These are phyloP conservation scores for Pararge aegeria DNA, from an alignment of 1,140 invertebrate species.

Conservation along the genomic window DNA sequence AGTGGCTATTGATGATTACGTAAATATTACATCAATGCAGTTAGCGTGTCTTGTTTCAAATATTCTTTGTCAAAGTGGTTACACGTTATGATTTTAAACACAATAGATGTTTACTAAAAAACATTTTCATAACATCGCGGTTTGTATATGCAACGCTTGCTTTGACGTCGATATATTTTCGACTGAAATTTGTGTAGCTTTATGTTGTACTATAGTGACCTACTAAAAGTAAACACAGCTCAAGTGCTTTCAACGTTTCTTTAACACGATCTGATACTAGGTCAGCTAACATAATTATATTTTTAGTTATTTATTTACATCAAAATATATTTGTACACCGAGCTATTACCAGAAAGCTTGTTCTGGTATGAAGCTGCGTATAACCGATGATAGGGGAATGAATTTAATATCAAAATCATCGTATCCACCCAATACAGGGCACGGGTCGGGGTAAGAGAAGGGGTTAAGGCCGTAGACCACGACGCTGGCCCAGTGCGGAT, in stretches of 20 bases:
- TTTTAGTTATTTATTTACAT: too few species aligned
- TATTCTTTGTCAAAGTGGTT: conserved; percentile 8
- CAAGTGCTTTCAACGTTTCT: not conserved
- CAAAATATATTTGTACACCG: too few species aligned
- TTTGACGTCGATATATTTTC: conserved; percentile 8
- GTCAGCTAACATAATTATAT: too few species aligned
- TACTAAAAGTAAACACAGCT: not conserved
- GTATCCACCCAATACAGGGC: too few species aligned
- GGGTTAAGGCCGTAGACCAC: too few species aligned
- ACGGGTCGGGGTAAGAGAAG: too few species aligned
- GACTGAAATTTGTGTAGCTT: not conserved
- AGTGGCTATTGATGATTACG: not conserved
- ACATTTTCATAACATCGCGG: conserved; percentile 18
- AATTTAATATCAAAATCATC: too few species aligned
- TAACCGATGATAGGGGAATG: too few species aligned
- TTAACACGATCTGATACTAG: not conserved
- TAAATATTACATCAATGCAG: conserved; percentile 13
- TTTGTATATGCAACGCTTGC: conserved; percentile 24
- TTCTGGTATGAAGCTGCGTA: too few species aligned
- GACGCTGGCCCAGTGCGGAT: too few species aligned
- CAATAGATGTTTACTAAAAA: conserved; percentile 29
- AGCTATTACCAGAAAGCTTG: too few species aligned
- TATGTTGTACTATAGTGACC: not conserved
- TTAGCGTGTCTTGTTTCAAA: conserved; percentile 7
- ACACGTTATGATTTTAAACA: conserved; percentile 15